Evolutionary conservation across 2,888 invertebrate genomes (phyloP), one percentile per base, ranked within the genome.

Genomic region (Campoplex capitator): DNA sequence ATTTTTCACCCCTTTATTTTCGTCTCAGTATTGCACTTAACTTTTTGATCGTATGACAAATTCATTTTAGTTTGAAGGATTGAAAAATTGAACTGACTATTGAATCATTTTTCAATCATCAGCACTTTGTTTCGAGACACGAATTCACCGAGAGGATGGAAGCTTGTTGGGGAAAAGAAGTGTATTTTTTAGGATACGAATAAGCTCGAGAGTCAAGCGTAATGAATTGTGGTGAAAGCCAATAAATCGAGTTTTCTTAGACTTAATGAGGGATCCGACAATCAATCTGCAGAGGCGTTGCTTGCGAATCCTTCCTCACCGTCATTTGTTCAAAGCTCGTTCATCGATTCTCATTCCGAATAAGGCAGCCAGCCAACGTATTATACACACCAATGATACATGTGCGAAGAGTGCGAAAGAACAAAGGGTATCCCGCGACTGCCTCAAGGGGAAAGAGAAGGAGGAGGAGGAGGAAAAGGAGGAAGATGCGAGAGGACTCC

Each of bases 321-420:
- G 88, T 91, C 91, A 93, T 92, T 92, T 92, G 93, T 91, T 92
- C 90, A 88, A 90, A 89, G 85, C 87, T 88, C 89, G 88, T 88
- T 89, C 89, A 85, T 83, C 86, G 80, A 77, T 77, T 67, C 78
- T 32, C 68, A 54, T 68, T 38, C 80, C 71, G 80, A 80, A 80
- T 80, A 80, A 71, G 80, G 80, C 80, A 51, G 35, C 62, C 28
- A 65, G 51, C 45, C 58, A 35, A 62, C 70, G 71, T 71, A 82
- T 81, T 73, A 70, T 70, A 81, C 42, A 81, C 62, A 74, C 74
- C 58, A 83, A 65, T 83, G 83, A 77, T 82, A 71, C 70, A 81
- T 67, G 74, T 67, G 89, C 87, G 87, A 88, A 89, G 89, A 91
- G 92, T 91, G 91, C 89, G 91, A 92, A 93, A 91, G 91, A 91